Evolutionary conservation across 2,113 vertebrate genomes (phyloP).

Genomic region (Ptyas mucosa): DNA sequence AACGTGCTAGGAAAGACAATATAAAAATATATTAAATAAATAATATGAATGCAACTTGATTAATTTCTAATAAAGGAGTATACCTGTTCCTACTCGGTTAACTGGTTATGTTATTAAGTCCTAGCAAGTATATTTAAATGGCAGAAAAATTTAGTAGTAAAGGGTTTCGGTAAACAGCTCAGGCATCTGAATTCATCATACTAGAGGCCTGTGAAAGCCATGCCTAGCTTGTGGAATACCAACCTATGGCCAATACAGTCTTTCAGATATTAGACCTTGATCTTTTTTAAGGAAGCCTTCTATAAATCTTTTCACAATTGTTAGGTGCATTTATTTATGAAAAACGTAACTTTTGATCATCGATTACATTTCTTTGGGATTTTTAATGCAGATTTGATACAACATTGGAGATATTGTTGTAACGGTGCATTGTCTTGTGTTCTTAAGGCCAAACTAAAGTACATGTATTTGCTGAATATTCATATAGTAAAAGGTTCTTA

Average conservation of each 20-base stretch:
- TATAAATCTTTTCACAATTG: neutral
- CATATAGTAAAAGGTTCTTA: neutral
- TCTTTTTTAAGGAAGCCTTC: neutral
- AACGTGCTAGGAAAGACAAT: neutral
- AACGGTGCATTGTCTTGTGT: neutral
- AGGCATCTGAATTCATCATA: neutral
- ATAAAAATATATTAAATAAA: neutral
- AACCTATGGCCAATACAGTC: neutral
- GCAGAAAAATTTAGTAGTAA: neutral
- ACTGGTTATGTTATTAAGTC: neutral
- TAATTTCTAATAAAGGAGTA: neutral
- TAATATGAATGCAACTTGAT: neutral
- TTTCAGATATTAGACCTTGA: neutral
- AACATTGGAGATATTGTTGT: neutral
- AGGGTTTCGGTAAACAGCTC: neutral
- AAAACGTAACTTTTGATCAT: neutral
- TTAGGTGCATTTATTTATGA: neutral
- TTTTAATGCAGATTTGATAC: neutral
- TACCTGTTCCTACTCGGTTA: neutral
- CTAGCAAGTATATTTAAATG: neutral
- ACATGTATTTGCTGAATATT: neutral
- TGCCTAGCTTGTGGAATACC: neutral
- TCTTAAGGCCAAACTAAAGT: neutral
- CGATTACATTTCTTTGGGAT: neutral
- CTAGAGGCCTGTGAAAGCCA: neutral